Evolutionary conservation across 2,888 invertebrate genomes (phyloP), one percentile per base, ranked within the genome.

Genomic region (Meliscaeva auricollis): DNA sequence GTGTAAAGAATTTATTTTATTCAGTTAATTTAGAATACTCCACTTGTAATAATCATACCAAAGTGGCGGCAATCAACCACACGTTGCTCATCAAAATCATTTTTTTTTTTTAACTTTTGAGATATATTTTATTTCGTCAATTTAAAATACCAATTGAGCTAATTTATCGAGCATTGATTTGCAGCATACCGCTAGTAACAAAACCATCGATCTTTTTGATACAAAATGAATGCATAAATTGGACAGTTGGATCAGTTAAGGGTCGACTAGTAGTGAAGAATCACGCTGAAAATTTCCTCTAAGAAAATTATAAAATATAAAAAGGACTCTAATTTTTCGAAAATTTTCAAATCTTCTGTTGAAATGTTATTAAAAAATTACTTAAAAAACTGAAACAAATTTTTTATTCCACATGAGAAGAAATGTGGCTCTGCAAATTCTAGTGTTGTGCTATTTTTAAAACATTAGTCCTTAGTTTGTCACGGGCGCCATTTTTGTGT

Each of bases 401-500:
- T 41, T 26, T 30, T 20, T n/a, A n/a, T 46, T n/a, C 20, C 2
- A 38, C 4, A 48, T 77, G 11, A 30, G 35, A 62, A 30, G 46
- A 54, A 46, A 78, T 75, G 70, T 79, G 79, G 41, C 48, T 74
- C 46, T 22, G 69, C 32, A 56, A 70, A 79, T 70, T 17, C 50
- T 69, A 58, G 70, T 58, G 54, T 22, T 79, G 84, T 72, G 80
- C 79, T 84, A 84, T 84, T 84, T 80, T 66, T 84, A 80, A 44
- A n/a, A 66, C 9, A 66, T 54, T 75, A 80, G 75, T 84, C 80
- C 84, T 80, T 66, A 79, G 75, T 58, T 64, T 72, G 60, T 20
- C 38, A 69, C 79, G 70, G 79, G 70, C 66, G 66, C 70, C 74
- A 69, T 72, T 75, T 70, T 72, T 60, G 62, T 79, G 79, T 75